Evolutionary conservation across 2,113 vertebrate species (phyloP), one percentile per base, ranked within the genome.

Genomic region (Tetrao urogallus): DNA sequence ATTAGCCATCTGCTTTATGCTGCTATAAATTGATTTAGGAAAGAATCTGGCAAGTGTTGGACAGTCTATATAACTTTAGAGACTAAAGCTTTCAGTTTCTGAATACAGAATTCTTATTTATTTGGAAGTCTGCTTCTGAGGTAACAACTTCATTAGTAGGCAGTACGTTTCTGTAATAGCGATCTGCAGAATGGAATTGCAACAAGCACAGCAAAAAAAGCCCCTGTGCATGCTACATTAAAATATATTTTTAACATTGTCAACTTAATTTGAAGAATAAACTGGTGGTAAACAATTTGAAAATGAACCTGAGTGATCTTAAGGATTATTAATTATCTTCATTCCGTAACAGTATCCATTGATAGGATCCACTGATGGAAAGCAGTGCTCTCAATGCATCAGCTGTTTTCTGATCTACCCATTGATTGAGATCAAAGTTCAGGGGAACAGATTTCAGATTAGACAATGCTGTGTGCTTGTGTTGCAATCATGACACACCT

Each of bases 1-100:
- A 81, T 85, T 64, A 77, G 21, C 83, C 65, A 54, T 88, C 83
- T 90, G 90, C 60, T 90, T 86, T 89, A 32, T 58, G 36, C 14
- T 43, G n/a, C 32, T 76, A 24, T 87, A 90, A 87, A 80, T 45
- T 66, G 65, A 87, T 66, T 81, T 80, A 72, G 64, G 67, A 66
- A 80, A 72, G 28, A 72, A 63, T 71, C 64, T 22, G 18, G 60
- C 42, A 48, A 80, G n/a, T 77, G 64, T 60, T 60, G 74, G 75
- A 28, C 27, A 73, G 43, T 30, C 34, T 73, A 38, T 64, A 64
- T 28, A 15, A 6, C 47, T 22, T 58, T 79, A 54, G 32, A 84
- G 58, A 36, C 8, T 57, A 73, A 86, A 93, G 34, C 13, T 81
- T 92, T 70, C 1, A 1, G 15, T 70, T 84, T 77, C 38, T 28